Percentiles rank a stretch among this genome's conserved stretches.
Conservation (phyloP, 1,140 invertebrate species). For the Tetranychus cinnabarinus region DNA sequence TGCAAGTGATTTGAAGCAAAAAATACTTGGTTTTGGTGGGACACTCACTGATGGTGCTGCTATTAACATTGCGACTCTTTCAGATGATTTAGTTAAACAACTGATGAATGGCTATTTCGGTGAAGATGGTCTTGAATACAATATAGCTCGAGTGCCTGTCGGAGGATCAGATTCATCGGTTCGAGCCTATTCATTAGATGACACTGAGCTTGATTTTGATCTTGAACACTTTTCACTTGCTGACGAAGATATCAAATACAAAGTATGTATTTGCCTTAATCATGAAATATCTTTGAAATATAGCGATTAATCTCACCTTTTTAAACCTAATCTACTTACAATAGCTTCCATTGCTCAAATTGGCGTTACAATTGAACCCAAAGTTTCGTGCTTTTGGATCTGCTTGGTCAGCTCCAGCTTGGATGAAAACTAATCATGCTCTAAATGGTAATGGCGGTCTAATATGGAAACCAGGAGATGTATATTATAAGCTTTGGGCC, state of each 20-base stretch:
- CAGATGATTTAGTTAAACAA: slow-evolving; percentile 27
- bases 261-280: slow-evolving; percentile 21
- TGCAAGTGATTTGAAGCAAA: not conserved
- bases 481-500: slow-evolving; percentile 30
- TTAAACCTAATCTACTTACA: slow-evolving; percentile 27
- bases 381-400: slow-evolving; percentile 34
- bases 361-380: slow-evolving; percentile 23
- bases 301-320: too few relatives aligned
- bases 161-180: slow-evolving; percentile 56
- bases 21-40: slow-evolving; percentile 44
- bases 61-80: slow-evolving; percentile 42
- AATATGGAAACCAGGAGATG: not conserved
- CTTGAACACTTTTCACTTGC: slow-evolving; percentile 39
- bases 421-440: slow-evolving; percentile 67
- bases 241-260: slow-evolving; percentile 37
- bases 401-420: slow-evolving; percentile 61
- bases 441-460: not conserved
- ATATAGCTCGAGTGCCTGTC: slow-evolving; percentile 26
- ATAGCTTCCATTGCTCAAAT: slow-evolving; percentile 38
- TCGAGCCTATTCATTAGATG: slow-evolving; percentile 39
- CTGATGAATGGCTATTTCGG: slow-evolving; percentile 16
- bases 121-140: slow-evolving; percentile 14
- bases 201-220: slow-evolving; percentile 30
- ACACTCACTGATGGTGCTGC: slow-evolving; percentile 61
- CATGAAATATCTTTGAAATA: too few relatives aligned